Base-by-base conservation (phyloP, 2,888 invertebrate species). In the Agrochola lychnidis region DNA sequence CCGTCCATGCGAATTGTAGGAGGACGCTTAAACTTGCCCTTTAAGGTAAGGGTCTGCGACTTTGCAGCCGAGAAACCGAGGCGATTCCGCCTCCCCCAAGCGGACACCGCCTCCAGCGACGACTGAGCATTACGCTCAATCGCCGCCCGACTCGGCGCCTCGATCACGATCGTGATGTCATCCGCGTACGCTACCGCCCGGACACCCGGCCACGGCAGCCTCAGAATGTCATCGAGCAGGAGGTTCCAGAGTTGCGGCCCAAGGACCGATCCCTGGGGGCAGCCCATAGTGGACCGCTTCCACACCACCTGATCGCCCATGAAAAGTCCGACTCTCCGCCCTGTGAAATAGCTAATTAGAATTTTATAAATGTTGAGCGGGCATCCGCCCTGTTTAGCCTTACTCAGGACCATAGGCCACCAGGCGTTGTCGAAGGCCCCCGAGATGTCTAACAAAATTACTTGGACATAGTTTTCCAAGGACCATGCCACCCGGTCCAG, bases 371-470 rank as follows among this genome's bases (percentile, higher is more conserved):
- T 83, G 70, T 89, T 86, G 0, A 71, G 79, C 19, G 87, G 87
- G 56, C 82, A 81, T 0, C 87, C 68, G 1, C 85, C 36, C 36
- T 36, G 36, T 4, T 36, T 36, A 4, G 36, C 36, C 4, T 36
- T 36, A 3, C 0, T 36, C 2, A 91, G 51, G 4, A 91, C 79
- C 87, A 89, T 89, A 12, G 90, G 90, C 91, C 92, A 91, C 90
- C 90, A 90, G 25, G 91, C 88, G 78, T 89, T 90, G 59, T 92
- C 86, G 48, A 89, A 90, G 16, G 90, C 89, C 16, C 89, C 89
- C 0, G 88, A 81, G 19, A 90, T 90, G 76, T 91, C 90, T 1
- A 91, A 16, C 0, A 88, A 70, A 0, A 90, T 72, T 0, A 78
- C 72, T 48, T 86, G 86, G 0, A 89, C 86, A 42, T 91, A 91